Base-by-base conservation (phyloP, 2,113 vertebrate species). In the Argyrosomus japonicus region DNA sequence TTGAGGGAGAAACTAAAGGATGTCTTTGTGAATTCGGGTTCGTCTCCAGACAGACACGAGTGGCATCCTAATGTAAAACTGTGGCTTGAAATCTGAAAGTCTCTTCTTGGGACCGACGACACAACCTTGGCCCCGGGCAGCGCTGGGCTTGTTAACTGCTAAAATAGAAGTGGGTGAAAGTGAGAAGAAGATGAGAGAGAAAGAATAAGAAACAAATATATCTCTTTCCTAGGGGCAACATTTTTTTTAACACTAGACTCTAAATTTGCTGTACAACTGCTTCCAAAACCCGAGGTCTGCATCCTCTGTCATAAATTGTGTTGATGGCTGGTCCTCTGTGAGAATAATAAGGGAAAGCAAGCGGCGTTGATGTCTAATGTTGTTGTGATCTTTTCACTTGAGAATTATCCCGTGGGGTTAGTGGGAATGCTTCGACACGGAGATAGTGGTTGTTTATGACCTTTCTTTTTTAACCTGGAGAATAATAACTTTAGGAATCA, bases 31-130 rank as follows among this genome's bases (percentile, higher is more conserved):
- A 74, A 89, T 88, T 83, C 45, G 73, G 43, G 86, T 88, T 89
- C 86, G 79, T 83, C 84, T 93, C 79, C 77, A 82, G 60, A 85
- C 85, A 76, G 88, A 94, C 94, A 90, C 65, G 88, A 92, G 91
- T 83, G 45, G 94, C 91, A 94, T 94, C 87, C 86, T 93, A 94
- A 94, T 94, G 87, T 68, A 74, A 88, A 79, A 81, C 71, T 32
- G 81, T 83, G 78, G 75, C 56, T 89, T 83, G 62, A 85, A 83
- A 87, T 93, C 80, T 89, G 45, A 88, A 92, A 88, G 88, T 89
- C 68, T 90, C 78, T 87, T 86, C 77, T 82, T 81, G 71, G 82
- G 79, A 78, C 85, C 90, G 88, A 91, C 81, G 85, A 89, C 86
- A 86, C 88, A 82, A 85, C 70, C 27, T 56, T 51, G 85, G 74